Base-by-base conservation (phyloP, 2,797 vertebrate genomes). In the Petrocephalus schoutedeni region DNA sequence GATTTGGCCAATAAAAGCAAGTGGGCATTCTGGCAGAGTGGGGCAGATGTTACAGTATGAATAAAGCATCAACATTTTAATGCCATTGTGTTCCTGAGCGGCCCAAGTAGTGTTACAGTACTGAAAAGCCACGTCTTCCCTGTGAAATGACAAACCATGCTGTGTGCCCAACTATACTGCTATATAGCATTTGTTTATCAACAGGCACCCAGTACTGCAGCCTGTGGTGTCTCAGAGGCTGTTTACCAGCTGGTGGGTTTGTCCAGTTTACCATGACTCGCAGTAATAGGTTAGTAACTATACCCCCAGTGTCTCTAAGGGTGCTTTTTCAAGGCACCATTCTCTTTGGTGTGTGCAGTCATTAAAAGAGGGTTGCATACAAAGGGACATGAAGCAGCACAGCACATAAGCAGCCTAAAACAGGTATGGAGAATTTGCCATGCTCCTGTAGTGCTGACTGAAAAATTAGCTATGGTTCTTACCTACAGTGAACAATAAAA, bases 121-220 rank as follows among this genome's bases (percentile, higher is more conserved):
- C 71, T 45, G 16, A 77, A 77, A 45, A 77, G 14, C 14, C 71
- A 77, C 2, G 6, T 77, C 36, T 74, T 77, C 71, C 71, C 36
- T 77, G 71, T 36, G 71, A 77, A 77, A 45, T 77, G 71, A 77
- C 71, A 77, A 77, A 36, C 71, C 71, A 77, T 77, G 36, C 71
- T 77, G 36, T 41, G 71, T 77, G 32, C 36, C 71, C 32, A 77
- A 45, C 36, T 36, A 36, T 77, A 45, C 71, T 77, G 71, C 71
- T 16, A 77, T 77, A 36, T 77, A 77, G 71, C 71, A 36, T 77
- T 77, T 77, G 71, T 77, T 74, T 36, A 74, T 36, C 67, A 74
- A 74, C 67, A 74, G 12, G 36, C 67, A 74, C 67, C 67, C 36
- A 36, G 12, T 74, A 74, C 67, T 74, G 67, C 36, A 74, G 14